These are phyloP conservation scores for Sebastes fasciatus DNA, from an alignment of 2,113 vertebrate genomes.

Conservation along the genomic window DNA sequence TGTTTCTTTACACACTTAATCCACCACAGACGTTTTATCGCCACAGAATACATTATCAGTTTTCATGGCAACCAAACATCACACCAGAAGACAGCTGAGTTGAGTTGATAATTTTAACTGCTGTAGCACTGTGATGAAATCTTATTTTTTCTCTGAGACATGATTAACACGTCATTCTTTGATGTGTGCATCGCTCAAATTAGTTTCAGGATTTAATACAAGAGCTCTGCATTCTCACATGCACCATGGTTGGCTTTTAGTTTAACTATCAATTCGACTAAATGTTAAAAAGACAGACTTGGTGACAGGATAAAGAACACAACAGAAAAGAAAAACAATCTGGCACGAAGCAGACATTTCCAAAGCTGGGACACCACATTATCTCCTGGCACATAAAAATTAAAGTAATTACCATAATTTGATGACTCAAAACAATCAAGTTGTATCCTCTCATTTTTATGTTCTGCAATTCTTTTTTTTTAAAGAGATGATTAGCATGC, in stretches of 20 bases:
- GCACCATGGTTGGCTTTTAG: neutral
- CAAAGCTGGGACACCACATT: neutral
- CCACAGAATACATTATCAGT: neutral
- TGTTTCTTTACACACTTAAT: neutral
- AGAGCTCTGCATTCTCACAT: neutral
- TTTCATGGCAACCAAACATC: neutral
- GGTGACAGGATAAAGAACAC: neutral
- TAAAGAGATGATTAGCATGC: slow-evolving; percentile 18
- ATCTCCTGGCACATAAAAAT: slow-evolving; percentile 22
- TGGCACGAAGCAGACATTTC: slow-evolving; percentile 3
- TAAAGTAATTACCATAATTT: slow-evolving; percentile 39
- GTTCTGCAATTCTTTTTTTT: neutral
- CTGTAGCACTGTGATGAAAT: neutral
- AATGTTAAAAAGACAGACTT: neutral
- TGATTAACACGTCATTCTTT: neutral
- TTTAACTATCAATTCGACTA: neutral
- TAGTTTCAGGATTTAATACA: neutral
- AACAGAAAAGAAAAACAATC: neutral
- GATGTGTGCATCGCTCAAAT: neutral
- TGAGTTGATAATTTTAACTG: neutral
- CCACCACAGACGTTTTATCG: neutral
- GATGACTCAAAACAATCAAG: slow-evolving; percentile 38
- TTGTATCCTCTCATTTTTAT: slow-evolving; percentile 11
- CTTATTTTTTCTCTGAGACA: too few relatives aligned
- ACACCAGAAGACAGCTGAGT: neutral